Evolutionary conservation across 2,113 vertebrate species (phyloP), one percentile per base, ranked within the genome.

Genomic region (Solea senegalensis): DNA sequence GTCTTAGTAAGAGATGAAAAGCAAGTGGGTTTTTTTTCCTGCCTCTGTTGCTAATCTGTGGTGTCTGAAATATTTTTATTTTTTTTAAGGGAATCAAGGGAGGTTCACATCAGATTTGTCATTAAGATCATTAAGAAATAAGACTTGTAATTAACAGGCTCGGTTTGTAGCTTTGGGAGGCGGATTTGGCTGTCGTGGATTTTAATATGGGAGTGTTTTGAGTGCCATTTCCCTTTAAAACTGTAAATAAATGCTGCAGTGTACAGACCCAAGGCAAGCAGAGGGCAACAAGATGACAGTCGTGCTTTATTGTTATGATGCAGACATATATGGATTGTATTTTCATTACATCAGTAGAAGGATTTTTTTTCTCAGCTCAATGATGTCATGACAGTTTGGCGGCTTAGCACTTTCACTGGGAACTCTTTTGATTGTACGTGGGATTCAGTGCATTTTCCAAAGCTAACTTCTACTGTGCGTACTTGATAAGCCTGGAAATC

Each of bases 191-290:
- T 72, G 63, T 55, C 12, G 1, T 49, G 52, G 51, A 64, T 69
- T 79, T 70, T 65, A 55, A 57, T 52, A 66, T 63, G 34, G 51
- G 26, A 80, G 62, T 51, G 9, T 51, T 67, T 7, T 57, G 26
- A 21, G 39, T 72, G 70, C 48, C n/a, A 7, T 69, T 85, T 72
- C 84, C 80, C 74, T 88, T 89, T 84, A 86, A 89, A 81, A 74
- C 44, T 27, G 11, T 59, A 53, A 56, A 75, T 54, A 56, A n/a
- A 76, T 56, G 82, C 83, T 78, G 77, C 81, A 78, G 9, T 62
- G 54, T 86, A 65, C 53, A 53, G 21, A 69, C 45, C 7, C 15
- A 39, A 62, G 60, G 34, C 11, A 69, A 63, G 55, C 28, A 49
- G 60, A 71, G 40, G 65, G 51, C 58, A 66, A 55, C 46, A 71